Evolutionary conservation across 2,113 vertebrate species (phyloP).

Genomic region (Trinectes maculatus): DNA sequence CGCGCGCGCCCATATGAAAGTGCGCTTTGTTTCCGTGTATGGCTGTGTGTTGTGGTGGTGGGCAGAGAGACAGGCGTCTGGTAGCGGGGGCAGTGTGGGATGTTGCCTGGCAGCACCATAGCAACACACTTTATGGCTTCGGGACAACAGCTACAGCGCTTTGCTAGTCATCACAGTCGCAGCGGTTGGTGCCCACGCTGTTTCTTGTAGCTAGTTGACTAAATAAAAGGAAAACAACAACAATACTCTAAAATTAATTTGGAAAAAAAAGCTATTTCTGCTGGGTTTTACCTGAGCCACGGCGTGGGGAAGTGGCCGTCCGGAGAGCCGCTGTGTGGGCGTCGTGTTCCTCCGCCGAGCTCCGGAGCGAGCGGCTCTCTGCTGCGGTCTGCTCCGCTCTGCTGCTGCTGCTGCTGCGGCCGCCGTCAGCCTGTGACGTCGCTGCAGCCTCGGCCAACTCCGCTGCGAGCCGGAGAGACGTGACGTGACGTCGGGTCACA

Average conservation of each 20-base stretch:
- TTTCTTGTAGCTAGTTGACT: constrained; percentile 4
- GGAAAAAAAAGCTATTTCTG: neutral
- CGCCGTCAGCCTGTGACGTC: constrained; percentile 69
- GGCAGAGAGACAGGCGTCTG: neutral
- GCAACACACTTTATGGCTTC: constrained; percentile 72
- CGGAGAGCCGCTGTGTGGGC: constrained; percentile 9
- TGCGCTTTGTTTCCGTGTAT: neutral
- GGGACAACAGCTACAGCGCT: constrained; percentile 26
- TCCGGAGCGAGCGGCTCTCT: constrained; percentile 49
- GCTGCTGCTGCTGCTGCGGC: constrained; percentile 42
- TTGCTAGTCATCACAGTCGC: constrained; percentile 32
- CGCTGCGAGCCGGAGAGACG: constrained; percentile 40
- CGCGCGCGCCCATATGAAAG: no score
- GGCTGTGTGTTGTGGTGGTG: neutral
- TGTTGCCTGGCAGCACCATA: constrained; percentile 69
- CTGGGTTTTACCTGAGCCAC: constrained; percentile 35
- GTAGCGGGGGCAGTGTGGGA: constrained; percentile 67
- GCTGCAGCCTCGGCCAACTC: constrained; percentile 31
- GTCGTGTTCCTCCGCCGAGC: constrained; percentile 42
- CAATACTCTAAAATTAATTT: neutral
- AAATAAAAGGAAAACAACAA: neutral
- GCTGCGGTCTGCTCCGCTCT: constrained; percentile 50
- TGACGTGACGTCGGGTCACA: constrained; percentile 63
- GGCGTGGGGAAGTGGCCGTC: constrained; percentile 22
- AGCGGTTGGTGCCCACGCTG: constrained; percentile 30